phyloP scores from a whole-genome alignment of 2,113 vertebrate genomes.

The Ascaphus truei region DNA sequence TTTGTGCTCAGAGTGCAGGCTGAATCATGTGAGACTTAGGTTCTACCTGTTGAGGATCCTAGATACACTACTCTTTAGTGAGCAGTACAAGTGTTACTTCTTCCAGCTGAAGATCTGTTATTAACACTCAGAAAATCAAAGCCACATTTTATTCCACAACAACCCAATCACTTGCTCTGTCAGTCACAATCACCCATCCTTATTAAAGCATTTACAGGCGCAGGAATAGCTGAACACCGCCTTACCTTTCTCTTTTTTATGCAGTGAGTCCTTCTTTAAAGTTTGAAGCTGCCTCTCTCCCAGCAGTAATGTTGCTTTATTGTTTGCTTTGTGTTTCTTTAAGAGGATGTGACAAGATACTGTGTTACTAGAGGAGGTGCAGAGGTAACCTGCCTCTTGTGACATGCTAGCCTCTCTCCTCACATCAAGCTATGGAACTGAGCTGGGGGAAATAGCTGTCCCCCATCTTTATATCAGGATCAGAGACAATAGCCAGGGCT shows the following conservation, averaged over 20 bases:
- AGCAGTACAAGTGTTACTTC: too few relatives aligned
- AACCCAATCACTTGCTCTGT: too few relatives aligned
- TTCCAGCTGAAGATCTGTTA: too few relatives aligned
- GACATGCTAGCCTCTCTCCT: background rate
- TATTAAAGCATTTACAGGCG: too few relatives aligned
- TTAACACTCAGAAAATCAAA: too few relatives aligned
- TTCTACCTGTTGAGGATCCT: too few relatives aligned
- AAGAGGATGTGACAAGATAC: background rate
- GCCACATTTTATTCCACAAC: too few relatives aligned
- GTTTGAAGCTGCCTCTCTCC: conserved; percentile 20
- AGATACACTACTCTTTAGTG: too few relatives aligned
- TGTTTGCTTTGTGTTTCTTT: conserved; percentile 20
- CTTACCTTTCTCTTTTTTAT: conserved; percentile 22
- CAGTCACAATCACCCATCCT: too few relatives aligned
- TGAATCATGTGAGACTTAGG: too few relatives aligned
- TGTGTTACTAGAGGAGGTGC: conserved; percentile 20
- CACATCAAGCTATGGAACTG: background rate
- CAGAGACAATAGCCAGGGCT: conserved; percentile 48
- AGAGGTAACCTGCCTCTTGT: background rate
- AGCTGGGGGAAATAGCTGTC: background rate
- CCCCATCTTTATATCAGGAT: conserved; percentile 42
- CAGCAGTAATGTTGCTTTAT: conserved; percentile 22
- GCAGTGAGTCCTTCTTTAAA: conserved; percentile 4
- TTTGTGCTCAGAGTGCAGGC: too few relatives aligned
- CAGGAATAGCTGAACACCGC: too few relatives aligned